phyloP scores from a whole-genome alignment of 2,888 invertebrate species.

The Dexiosoma caninum region DNA sequence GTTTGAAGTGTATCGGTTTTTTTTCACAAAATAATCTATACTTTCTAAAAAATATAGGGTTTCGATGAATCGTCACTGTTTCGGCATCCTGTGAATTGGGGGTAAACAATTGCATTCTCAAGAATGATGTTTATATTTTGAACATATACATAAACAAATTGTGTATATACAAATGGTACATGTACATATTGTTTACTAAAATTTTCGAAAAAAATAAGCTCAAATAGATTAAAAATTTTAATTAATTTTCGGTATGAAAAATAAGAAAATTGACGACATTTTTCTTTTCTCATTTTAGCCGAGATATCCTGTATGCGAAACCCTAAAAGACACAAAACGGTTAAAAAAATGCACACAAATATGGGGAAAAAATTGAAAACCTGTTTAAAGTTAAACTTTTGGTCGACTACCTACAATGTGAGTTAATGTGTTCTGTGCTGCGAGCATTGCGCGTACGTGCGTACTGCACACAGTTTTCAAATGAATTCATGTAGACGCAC shows the following conservation, averaged over 20 bases:
- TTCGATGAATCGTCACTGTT: too few species aligned
- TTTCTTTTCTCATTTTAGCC: too few species aligned
- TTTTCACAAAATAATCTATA: conserved; percentile 6
- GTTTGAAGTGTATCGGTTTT: conserved; percentile 18
- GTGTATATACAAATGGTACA: too few species aligned
- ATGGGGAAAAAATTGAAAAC: conserved; percentile 22
- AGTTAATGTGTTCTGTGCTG: conserved; percentile 5
- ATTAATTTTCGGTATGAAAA: too few species aligned
- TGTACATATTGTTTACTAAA: too few species aligned
- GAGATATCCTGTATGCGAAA: background rate
- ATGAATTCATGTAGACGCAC: background rate
- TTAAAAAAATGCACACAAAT: background rate
- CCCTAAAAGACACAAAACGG: background rate
- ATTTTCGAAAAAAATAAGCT: too few species aligned
- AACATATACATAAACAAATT: too few species aligned
- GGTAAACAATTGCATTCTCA: too few species aligned
- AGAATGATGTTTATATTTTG: too few species aligned
- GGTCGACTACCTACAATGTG: background rate
- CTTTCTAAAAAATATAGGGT: conserved; percentile 46
- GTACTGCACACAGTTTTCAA: background rate
- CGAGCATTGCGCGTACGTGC: conserved; percentile 16
- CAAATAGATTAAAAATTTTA: too few species aligned
- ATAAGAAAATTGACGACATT: too few species aligned
- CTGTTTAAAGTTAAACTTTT: conserved; percentile 27
- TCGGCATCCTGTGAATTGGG: too few species aligned